Base-by-base conservation (phyloP, 2,797 vertebrate species). In the Balearica regulorum region DNA sequence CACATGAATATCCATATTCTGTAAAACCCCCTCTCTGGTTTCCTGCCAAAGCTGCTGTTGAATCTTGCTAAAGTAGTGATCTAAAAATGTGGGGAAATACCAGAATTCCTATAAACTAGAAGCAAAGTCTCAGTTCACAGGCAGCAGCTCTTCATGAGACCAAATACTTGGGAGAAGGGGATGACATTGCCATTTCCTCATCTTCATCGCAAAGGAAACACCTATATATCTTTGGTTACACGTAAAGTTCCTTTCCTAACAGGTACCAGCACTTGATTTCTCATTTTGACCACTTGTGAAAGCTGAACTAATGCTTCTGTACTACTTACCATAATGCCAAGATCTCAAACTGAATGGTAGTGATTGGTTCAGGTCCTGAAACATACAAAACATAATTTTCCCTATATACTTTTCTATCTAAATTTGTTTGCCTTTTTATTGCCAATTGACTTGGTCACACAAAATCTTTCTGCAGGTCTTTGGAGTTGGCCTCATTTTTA, bases 381-480 rank as follows among this genome's bases (percentile, higher is more conserved):
- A 68, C 28, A n/a, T 2, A 9, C 3, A 11, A 29, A 90, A 58
- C 10, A 9, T 8, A 13, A 22, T 60, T 62, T 54, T 31, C 26
- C 43, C 28, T 0, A 0, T 28, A 3, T 9, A 14, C 6, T 24
- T 6, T 61, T 69, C 31, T 87, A 3, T 16, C 15, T 14, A 87
- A 82, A 41, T 80, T 58, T 60, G 17, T 22, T 53, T 76, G 14
- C 29, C 17, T 54, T 51, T 62, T 57, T 37, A 25, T 22, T 65
- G 37, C n/a, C 6, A 19, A 9, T 62, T 78, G 49, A 41, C 37
- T 78, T 17, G 55, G 28, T 53, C 65, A 58, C 37, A 15, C 1
- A 0, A 68, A 26, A 54, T 29, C 54, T 48, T 76, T 19, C 33
- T 79, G n/a, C 28, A 61, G 2, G 11, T 62, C 33, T 31, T 49